Conservation (phyloP, 2,797 vertebrate species). For the Scolopax bukidnonensis region DNA sequence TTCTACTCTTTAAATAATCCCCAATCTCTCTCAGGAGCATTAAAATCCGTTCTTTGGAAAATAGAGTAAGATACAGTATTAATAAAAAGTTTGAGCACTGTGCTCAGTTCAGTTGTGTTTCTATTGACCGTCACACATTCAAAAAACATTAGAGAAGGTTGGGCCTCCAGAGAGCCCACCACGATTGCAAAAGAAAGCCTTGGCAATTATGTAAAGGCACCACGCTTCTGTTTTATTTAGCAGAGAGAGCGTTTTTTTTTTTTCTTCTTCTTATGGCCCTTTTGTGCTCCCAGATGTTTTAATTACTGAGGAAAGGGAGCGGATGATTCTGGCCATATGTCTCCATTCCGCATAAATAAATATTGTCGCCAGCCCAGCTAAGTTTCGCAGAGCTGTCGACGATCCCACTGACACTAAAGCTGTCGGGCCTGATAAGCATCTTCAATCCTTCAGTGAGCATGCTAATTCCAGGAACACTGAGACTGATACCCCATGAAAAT, state of each 20-base stretch:
- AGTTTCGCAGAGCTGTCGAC: constrained; percentile 75
- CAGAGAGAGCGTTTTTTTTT: not conserved
- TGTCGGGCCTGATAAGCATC: constrained; percentile 93
- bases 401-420: constrained; percentile 83
- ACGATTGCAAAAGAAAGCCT: not conserved
- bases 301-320: constrained; percentile 93
- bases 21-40: constrained; percentile 12
- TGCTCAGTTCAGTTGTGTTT: not conserved
- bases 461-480: constrained; percentile 88
- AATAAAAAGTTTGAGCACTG: not conserved
- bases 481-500: constrained; percentile 91
- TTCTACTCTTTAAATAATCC: constrained; percentile 45
- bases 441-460: constrained; percentile 91
- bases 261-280: constrained; percentile 57
- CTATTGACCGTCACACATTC: constrained; percentile 39
- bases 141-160: constrained; percentile 36
- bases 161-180: constrained; percentile 37
- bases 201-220: constrained; percentile 49
- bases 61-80: constrained; percentile 7
- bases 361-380: constrained; percentile 60
- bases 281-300: constrained; percentile 92
- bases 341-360: constrained; percentile 84
- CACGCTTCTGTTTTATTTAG: constrained; percentile 66
- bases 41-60: constrained; percentile 44
- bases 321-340: constrained; percentile 93